Conservation (phyloP, 2,888 invertebrate genomes). For the Quadroppia sp. region DNA sequence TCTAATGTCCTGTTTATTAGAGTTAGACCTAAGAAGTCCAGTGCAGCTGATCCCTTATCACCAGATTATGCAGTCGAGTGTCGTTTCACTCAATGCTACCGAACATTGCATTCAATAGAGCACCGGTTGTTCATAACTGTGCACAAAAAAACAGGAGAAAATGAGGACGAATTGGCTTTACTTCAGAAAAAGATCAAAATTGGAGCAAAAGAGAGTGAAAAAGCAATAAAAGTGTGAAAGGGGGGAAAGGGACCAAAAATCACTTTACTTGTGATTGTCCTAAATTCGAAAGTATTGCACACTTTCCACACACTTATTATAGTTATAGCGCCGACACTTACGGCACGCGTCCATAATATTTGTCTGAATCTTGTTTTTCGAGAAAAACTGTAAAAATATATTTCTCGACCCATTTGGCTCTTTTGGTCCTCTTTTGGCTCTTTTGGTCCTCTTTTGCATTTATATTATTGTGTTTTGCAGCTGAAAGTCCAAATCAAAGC, state of each 20-base stretch:
- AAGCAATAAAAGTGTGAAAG: constrained; percentile 16
- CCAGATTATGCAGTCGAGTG: constrained; percentile 25
- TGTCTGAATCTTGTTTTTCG: constrained; percentile 36
- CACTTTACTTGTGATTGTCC: constrained; percentile 31
- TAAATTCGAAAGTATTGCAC: constrained; percentile 6
- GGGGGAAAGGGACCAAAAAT: not conserved
- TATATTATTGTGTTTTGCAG: constrained; percentile 24
- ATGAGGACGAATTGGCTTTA: constrained; percentile 27
- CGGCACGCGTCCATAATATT: constrained; percentile 30
- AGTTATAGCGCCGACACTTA: constrained; percentile 21
- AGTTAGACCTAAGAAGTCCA: not conserved
- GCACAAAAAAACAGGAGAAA: not conserved
- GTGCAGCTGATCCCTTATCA: constrained; percentile 35
- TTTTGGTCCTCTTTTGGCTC: not conserved
- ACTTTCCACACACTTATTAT: constrained; percentile 23
- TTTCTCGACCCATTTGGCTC: constrained; percentile 30
- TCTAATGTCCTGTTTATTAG: constrained; percentile 32
- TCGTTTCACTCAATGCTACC: constrained; percentile 24
- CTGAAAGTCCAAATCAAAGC: constrained; percentile 20
- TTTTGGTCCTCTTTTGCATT: not conserved
- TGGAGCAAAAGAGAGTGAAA: constrained; percentile 38
- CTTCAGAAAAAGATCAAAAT: constrained; percentile 18
- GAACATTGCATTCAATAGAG: constrained; percentile 5
- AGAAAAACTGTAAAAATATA: constrained; percentile 24
- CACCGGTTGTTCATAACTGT: constrained; percentile 31